Evolutionary conservation across 1,140 invertebrate genomes (phyloP).

Genomic region (Lepidotrigona ventralis): DNA sequence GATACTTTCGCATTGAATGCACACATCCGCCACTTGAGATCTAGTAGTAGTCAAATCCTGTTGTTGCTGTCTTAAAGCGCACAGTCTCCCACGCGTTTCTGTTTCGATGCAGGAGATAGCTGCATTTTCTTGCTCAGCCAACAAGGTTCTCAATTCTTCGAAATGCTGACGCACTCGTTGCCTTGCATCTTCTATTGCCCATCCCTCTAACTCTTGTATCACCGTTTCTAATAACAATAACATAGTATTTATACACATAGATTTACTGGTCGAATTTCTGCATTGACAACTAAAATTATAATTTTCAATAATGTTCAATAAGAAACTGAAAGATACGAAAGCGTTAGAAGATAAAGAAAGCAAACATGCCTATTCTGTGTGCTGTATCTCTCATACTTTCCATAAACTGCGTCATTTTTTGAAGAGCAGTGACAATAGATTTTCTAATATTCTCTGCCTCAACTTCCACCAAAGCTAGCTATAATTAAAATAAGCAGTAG

Average conservation of each 20-base stretch:
- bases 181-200: conserved; percentile 72
- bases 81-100: conserved; percentile 82
- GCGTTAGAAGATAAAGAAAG: neutral
- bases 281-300: neutral
- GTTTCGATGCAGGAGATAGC: conserved; percentile 82
- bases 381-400: conserved; percentile 83
- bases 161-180: conserved; percentile 82
- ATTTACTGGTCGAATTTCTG: neutral
- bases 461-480: conserved; percentile 82
- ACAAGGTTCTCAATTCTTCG: conserved; percentile 79
- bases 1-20: conserved; percentile 82
- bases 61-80: conserved; percentile 82
- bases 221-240: conserved; percentile 71
- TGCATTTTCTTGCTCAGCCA: conserved; percentile 82
- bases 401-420: conserved; percentile 82
- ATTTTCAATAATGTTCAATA: neutral
- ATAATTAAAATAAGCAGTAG: conserved; percentile 49
- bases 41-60: conserved; percentile 82
- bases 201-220: conserved; percentile 76
- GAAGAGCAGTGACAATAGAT: conserved; percentile 79
- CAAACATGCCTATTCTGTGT: conserved; percentile 77
- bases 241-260: neutral
- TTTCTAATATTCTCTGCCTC: conserved; percentile 82
- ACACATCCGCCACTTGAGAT: conserved; percentile 82
- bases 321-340: neutral